Percentiles rank a stretch among this genome's conserved stretches.
Conservation (phyloP, 2,797 vertebrate genomes). For the Silurus aristotelis region DNA sequence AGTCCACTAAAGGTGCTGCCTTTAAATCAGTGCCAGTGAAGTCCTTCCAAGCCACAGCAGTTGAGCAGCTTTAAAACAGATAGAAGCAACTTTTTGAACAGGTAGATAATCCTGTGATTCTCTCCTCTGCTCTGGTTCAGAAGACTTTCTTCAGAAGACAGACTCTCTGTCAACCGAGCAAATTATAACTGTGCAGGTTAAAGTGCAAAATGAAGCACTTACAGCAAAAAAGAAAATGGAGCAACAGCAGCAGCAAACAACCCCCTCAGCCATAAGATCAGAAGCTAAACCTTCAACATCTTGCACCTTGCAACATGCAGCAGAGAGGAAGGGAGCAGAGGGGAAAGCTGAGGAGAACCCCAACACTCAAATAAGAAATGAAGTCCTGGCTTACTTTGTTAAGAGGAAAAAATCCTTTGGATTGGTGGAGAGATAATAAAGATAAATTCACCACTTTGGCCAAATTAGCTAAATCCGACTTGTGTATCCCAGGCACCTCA, state of each 20-base stretch:
- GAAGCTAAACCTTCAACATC: too few species aligned
- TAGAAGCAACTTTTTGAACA: constrained; percentile 25
- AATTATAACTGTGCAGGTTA: constrained; percentile 36
- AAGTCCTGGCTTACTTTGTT: constrained; percentile 33
- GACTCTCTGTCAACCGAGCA: constrained; percentile 37
- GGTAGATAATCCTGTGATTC: constrained; percentile 35
- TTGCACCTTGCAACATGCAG: too few species aligned
- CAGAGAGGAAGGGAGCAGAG: neutral
- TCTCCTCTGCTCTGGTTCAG: constrained; percentile 35
- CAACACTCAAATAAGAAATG: constrained; percentile 32
- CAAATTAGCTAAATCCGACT: neutral
- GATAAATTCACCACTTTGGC: constrained; percentile 34
- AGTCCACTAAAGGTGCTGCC: constrained; percentile 37
- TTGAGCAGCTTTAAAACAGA: neutral
- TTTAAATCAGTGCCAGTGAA: constrained; percentile 31
- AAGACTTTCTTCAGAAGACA: constrained; percentile 33
- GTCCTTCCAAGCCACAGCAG: constrained; percentile 20
- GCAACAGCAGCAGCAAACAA: neutral
- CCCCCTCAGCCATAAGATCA: too few species aligned
- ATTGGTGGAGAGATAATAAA: constrained; percentile 38
- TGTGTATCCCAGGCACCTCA: constrained; percentile 9
- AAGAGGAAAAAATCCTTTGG: constrained; percentile 31
- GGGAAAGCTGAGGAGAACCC: constrained; percentile 25
- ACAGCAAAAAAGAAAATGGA: constrained; percentile 36
- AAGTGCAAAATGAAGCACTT: constrained; percentile 41